Percentiles rank a stretch among this genome's conserved stretches.
phyloP scores from a whole-genome alignment of 2,113 vertebrate genomes.

The Cynocephalus volans region DNA sequence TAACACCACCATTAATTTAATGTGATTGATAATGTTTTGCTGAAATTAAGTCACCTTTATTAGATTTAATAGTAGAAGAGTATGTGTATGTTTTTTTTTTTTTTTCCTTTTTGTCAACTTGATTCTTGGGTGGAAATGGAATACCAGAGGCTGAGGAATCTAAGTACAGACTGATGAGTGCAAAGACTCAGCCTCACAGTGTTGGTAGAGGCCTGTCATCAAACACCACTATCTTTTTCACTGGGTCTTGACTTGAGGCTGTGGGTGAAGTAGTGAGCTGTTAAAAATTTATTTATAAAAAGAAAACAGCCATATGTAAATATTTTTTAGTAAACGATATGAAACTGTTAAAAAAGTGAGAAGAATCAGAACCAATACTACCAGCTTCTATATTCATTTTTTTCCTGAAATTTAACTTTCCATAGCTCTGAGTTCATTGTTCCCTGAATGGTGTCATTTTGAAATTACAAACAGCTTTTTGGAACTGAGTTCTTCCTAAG shows the following conservation, averaged over 20 bases:
- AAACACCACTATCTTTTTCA: background rate
- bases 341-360: background rate
- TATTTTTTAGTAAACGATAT: background rate
- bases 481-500: background rate
- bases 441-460: conserved; percentile 2
- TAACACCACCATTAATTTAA: conserved; percentile 66
- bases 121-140: background rate
- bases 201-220: background rate
- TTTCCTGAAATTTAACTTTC: conserved; percentile 14
- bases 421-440: background rate
- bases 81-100: conserved; percentile 41
- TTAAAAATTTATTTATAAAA: background rate
- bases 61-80: conserved; percentile 64
- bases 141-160: background rate
- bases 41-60: conserved; percentile 60
- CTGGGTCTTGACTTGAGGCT: background rate
- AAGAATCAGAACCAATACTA: background rate
- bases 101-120: conserved; percentile 27
- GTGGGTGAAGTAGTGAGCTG: background rate
- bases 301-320: background rate
- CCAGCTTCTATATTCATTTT: background rate
- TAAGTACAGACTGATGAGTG: background rate
- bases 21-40: conserved; percentile 67
- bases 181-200: fast-evolving
- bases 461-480: background rate